Percentiles rank a stretch among this genome's conserved stretches.
These are phyloP conservation scores for Himalopsyche japonica DNA, from an alignment of 2,888 invertebrate species.

Conservation along the genomic window DNA sequence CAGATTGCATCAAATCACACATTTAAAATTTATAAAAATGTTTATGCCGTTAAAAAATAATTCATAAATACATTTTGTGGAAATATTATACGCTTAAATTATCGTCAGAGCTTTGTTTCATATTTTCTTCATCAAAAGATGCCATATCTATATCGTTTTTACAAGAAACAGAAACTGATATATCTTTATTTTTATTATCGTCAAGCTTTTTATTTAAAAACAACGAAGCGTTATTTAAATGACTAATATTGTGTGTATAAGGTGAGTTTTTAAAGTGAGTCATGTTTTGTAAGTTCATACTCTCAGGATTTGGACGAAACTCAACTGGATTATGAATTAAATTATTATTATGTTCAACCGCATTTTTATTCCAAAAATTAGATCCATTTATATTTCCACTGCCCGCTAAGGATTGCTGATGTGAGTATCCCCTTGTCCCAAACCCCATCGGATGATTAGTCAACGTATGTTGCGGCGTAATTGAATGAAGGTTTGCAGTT, in stretches of 20 bases:
- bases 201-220: neutral
- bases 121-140: neutral
- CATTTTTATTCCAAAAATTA: neutral
- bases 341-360: neutral
- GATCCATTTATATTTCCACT: neutral
- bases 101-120: constrained; percentile 8
- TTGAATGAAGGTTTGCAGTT: constrained; percentile 15
- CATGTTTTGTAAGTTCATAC: neutral
- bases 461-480: constrained; percentile 9
- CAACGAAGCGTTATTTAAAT: neutral
- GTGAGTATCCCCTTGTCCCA: constrained; percentile 3
- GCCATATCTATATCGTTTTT: constrained; percentile 1
- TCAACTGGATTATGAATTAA: neutral
- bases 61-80: no score
- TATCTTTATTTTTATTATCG: neutral
- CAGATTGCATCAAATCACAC: no score
- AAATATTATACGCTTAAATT: constrained; percentile 17
- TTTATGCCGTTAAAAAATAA: no score
- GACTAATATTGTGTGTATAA: neutral
- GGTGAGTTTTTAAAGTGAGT: neutral
- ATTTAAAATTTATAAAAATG: no score
- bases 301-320: neutral
- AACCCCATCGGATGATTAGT: constrained; percentile 9
- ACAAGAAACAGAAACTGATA: neutral
- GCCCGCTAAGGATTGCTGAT: neutral